Conservation (phyloP, 2,113 vertebrate species). For the Synchiropus splendidus region DNA sequence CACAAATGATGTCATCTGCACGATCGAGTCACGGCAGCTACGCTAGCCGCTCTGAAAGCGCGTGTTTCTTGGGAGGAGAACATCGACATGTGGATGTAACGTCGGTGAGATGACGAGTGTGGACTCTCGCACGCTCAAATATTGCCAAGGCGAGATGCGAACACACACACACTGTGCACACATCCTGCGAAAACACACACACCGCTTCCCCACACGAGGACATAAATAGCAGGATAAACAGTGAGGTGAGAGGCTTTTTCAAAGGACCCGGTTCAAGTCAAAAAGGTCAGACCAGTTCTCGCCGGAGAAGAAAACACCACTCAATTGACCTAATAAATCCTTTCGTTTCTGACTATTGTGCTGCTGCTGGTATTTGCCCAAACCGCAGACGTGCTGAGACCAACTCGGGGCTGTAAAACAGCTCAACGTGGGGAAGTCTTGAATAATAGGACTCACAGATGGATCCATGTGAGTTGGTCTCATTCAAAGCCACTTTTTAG, state of each 20-base stretch:
- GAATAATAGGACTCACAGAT: too few species aligned
- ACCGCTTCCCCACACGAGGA: conserved; percentile 26
- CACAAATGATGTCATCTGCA: too few species aligned
- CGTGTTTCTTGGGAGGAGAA: too few species aligned
- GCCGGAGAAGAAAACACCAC: conserved; percentile 30
- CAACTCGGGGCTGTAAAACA: too few species aligned
- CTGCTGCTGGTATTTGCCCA: neutral
- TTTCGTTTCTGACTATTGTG: neutral
- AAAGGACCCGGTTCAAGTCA: conserved; percentile 31
- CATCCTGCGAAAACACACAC: conserved; percentile 22
- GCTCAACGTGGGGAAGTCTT: too few species aligned
- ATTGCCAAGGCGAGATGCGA: neutral
- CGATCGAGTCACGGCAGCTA: too few species aligned
- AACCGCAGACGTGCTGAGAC: neutral
- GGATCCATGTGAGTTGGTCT: neutral
- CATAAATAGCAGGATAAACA: conserved; percentile 63
- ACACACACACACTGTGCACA: conserved; percentile 16
- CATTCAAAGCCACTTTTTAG: too few species aligned
- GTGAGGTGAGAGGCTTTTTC: conserved; percentile 39
- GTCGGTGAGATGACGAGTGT: too few species aligned
- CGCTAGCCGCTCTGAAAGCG: too few species aligned
- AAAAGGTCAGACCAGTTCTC: conserved; percentile 35
- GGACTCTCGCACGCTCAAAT: too few species aligned
- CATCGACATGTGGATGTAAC: too few species aligned
- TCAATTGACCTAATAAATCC: conserved; percentile 31